These are phyloP conservation scores for Junonia oenone DNA, from an alignment of 2,888 invertebrate genomes.

Conservation along the genomic window DNA sequence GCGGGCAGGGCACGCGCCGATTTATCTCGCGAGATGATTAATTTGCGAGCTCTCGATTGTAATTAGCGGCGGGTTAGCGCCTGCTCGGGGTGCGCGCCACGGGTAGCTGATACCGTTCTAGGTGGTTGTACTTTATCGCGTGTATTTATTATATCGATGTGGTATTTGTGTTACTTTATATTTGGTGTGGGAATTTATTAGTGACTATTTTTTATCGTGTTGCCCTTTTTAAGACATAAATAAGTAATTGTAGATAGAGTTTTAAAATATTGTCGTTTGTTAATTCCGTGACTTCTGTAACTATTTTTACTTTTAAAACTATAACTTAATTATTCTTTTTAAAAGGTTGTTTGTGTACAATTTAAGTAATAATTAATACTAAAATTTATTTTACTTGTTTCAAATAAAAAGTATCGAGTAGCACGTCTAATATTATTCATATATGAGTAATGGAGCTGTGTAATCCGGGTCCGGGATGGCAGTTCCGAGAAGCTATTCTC, in stretches of 20 bases:
- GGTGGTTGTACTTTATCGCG: background rate
- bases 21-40: constrained; percentile 62
- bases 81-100: constrained; percentile 20
- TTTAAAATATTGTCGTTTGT: too few relatives aligned
- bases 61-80: constrained; percentile 47
- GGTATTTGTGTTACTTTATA: background rate
- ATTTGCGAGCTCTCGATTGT: constrained; percentile 58
- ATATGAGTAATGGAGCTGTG: constrained; percentile 7
- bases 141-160: background rate
- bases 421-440: background rate
- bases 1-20: constrained; percentile 46
- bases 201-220: too few relatives aligned
- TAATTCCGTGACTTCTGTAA: too few relatives aligned
- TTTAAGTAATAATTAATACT: too few relatives aligned
- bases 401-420: background rate
- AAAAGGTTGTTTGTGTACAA: too few relatives aligned
- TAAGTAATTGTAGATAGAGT: too few relatives aligned
- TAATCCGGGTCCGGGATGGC: constrained; percentile 8
- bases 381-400: too few relatives aligned
- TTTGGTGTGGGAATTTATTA: too few relatives aligned
- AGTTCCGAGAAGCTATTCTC: constrained; percentile 13
- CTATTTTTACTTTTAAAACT: too few relatives aligned
- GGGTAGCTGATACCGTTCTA: background rate
- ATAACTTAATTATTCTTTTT: too few relatives aligned
- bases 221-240: too few relatives aligned